Evolutionary conservation across 1,140 invertebrate genomes (phyloP), one percentile per base, ranked within the genome.

Genomic region (Caenorhabditis latens): DNA sequence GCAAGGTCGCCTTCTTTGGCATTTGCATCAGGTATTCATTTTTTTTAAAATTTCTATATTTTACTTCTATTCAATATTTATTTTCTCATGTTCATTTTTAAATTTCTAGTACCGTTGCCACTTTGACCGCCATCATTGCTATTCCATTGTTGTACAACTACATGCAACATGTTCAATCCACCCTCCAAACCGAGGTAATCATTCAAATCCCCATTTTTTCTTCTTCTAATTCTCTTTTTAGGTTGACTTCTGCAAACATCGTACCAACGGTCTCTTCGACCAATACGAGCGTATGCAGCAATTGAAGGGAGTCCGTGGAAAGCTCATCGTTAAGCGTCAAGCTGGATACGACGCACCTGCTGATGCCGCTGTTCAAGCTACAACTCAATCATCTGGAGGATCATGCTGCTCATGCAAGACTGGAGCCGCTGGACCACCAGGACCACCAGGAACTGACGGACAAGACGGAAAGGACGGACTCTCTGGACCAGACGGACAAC

Each of bases 61-160:
- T 43, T 58, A 21, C 67, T 58, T 46, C 21, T 14, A 32, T 53
- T 11, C 14, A 11, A 19, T 16, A 3, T 86, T 42, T 40, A 5
- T 2, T 19, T 40, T 24, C 21, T 42, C 53, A 50, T 6, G 19
- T 21, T 43, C n/a, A 0, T 71, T 50, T 58, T 85, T 55, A 5
- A 8, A 1, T 75, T 83, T 87, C 40, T 53, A 88, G 87, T 61
- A 91, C 91, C 32, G 84, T 91, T 21, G 90, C 91, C 46, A 91
- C 89, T 14, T 65, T 91, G 6, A 89, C 86, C 50, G 90, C 90
- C n/a, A 88, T 91, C 71, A 40, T 91, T 40, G 79, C 90, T 61
- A 88, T 91, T 42, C 90, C 90, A 24, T 90, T 89, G 61, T 53
- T 91, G 14, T 91, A 91, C 87, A 91, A 90, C 86, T 91, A 91